phyloP scores from a whole-genome alignment of 2,113 vertebrate species.

The Fulica atra region DNA sequence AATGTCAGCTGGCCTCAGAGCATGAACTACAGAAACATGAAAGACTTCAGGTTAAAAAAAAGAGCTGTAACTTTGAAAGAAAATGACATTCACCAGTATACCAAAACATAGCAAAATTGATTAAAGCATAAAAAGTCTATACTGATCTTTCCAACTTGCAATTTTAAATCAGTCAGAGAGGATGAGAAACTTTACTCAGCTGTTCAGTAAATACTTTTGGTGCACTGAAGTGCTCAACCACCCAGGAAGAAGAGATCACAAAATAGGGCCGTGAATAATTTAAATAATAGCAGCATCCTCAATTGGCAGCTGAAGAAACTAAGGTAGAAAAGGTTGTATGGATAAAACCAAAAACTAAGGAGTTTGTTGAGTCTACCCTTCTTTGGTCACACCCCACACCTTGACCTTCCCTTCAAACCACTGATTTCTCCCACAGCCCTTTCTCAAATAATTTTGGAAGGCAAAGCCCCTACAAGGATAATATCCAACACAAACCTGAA shows the following conservation, averaged over 20 bases:
- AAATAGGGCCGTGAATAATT: background rate
- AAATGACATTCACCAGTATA: background rate
- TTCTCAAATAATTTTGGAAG: background rate
- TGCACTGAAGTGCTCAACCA: background rate
- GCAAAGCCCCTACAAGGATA: background rate
- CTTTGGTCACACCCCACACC: background rate
- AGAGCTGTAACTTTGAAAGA: background rate
- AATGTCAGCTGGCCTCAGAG: conserved; percentile 75
- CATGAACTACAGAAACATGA: conserved; percentile 70
- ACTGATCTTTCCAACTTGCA: rapidly evolving
- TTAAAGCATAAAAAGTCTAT: background rate
- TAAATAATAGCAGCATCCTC: background rate
- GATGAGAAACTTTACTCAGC: background rate
- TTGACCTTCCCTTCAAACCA: background rate
- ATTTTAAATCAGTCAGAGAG: background rate
- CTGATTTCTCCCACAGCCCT: background rate
- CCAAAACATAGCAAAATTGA: background rate
- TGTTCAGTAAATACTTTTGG: background rate
- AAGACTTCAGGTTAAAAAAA: background rate
- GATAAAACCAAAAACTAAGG: background rate
- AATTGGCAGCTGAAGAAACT: background rate
- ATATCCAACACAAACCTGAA: conserved; percentile 68
- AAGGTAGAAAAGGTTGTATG: background rate
- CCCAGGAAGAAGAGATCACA: background rate
- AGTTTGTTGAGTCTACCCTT: background rate